Evolutionary conservation across 2,797 vertebrate species (phyloP), one percentile per base, ranked within the genome.

Genomic region (Arctocebus calabarensis): DNA sequence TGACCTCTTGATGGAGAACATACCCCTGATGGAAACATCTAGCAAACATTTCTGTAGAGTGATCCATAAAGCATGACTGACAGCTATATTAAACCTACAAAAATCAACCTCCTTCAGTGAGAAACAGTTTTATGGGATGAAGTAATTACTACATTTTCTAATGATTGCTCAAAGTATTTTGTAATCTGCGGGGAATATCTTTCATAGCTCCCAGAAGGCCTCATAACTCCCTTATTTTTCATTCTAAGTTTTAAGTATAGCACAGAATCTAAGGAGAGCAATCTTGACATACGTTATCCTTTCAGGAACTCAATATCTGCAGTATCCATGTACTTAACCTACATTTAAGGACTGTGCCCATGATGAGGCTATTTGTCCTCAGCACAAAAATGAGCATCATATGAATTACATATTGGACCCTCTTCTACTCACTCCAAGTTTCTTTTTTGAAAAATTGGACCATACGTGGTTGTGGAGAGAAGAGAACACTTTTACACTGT

Each of bases 321-420:
- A 61, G 1, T 25, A 29, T 81, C 87, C 85, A 85, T 91, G 90
- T 96, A 97, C 97, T 97, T 97, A 98, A 98, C 97, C 97, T 96
- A 97, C 93, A 95, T 66, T 95, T 98, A 97, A 96, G 96, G 92
- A 97, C 93, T 92, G 94, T 96, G 96, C 92, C 86, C 91, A 92
- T 73, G 95, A 94, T 95, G 95, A 88, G 88, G 59, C 94, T 29
- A 29, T 37, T 78, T 83, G 1, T 98, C 81, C 68, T 92, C 84
- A 90, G 94, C 87, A 97, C 88, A 94, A 96, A 95, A 40, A 59
- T 5, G 19, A 92, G 25, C 13, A 59, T 14, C 29, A 7, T n/a
- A 12, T 19, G 55, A 37, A 75, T 27, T 61, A 61, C 13, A 59
- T 25, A 5, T 34, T 43, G 37, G 64, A 34, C 19, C 7, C 10